A percentile compares a stretch with the other conserved stretches of the same genome.
Evolutionary conservation across 2,113 vertebrate genomes (phyloP).

Genomic region (Paraplagusia blochii): DNA sequence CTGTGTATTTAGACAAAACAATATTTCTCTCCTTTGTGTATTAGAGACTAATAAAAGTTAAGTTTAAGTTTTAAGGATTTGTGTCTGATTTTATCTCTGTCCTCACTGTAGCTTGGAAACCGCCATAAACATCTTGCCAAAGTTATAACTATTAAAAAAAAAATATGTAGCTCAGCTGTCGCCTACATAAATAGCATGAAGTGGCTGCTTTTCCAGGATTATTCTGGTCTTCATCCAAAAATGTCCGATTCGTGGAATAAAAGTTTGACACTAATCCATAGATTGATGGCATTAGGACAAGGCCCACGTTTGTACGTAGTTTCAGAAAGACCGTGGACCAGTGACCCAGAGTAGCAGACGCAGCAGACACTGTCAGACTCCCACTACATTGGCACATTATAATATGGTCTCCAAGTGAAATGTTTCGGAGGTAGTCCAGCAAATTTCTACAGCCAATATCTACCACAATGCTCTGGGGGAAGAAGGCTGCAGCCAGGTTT

Average conservation of each 20-base stretch:
- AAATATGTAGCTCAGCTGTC: constrained; percentile 16
- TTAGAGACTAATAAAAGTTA: neutral
- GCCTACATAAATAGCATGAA: neutral
- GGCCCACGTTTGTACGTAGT: constrained; percentile 22
- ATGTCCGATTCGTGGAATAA: constrained; percentile 3
- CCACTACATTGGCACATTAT: constrained; percentile 30
- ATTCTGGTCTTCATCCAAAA: constrained; percentile 7
- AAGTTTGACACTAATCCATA: constrained; percentile 31
- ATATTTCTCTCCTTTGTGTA: neutral
- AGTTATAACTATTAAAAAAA: constrained; percentile 1
- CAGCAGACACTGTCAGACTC: constrained; percentile 23
- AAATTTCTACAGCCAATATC: constrained; percentile 44
- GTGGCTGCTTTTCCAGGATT: neutral
- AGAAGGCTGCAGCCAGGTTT: constrained; percentile 29
- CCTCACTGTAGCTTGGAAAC: too few species aligned
- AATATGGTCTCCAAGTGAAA: constrained; percentile 27
- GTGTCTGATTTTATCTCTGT: too few species aligned
- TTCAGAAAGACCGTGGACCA: constrained; percentile 23
- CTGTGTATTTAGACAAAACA: neutral
- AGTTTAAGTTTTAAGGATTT: neutral
- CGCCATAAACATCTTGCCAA: neutral
- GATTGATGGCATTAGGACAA: constrained; percentile 36
- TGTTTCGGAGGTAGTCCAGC: constrained; percentile 40
- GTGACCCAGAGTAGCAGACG: constrained; percentile 41
- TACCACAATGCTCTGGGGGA: constrained; percentile 37